Evolutionary conservation across 2,888 invertebrate genomes (phyloP), one percentile per base, ranked within the genome.

Genomic region (Drosophila mayaguana): DNA sequence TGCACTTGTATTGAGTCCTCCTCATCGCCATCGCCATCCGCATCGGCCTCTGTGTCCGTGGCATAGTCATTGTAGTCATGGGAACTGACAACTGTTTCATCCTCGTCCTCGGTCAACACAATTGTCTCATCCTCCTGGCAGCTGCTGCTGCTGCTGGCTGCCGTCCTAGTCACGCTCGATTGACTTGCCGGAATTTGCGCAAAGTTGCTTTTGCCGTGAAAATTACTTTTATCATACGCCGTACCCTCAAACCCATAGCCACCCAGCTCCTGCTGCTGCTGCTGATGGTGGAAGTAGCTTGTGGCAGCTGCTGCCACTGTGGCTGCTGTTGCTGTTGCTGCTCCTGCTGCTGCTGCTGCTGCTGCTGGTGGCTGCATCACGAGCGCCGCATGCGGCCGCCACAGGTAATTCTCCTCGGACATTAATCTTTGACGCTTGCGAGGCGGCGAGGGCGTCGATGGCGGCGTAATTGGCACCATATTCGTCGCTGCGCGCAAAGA

Each of bases 401-500:
- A 93, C 78, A 93, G 83, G 76, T 89, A 88, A 78, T 90, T 90
- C 78, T 86, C 86, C 71, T 86, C 86, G 77, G 83, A 85, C 84
- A 90, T 88, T 84, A 92, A 91, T 90, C 91, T 88, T 70, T 85
- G 78, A 25, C 92, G 91, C 71, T 93, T 93, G 51, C 93, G 78
- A 16, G 93, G 93, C 6, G 93, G 93, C 55, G 93, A 93, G 34
- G 93, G 93, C 46, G 93, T 93, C 56, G 93, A 91, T 38, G 93
- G 93, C 45, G 93, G 93, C 50, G 93, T 93, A 70, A 93, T 93
- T 78, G 93, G 93, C 63, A 91, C 90, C 56, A 89, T 80, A 65
- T 88, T 91, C 32, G 91, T 75, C 20, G 92, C 88, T 2, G 83
- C 71, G 40, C 93, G 88, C 61, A 93, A 70, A 38, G 93, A 93